Percentiles rank a stretch among this genome's conserved stretches.
phyloP scores from a whole-genome alignment of 2,888 invertebrate genomes.

The Drosophila eohydei region DNA sequence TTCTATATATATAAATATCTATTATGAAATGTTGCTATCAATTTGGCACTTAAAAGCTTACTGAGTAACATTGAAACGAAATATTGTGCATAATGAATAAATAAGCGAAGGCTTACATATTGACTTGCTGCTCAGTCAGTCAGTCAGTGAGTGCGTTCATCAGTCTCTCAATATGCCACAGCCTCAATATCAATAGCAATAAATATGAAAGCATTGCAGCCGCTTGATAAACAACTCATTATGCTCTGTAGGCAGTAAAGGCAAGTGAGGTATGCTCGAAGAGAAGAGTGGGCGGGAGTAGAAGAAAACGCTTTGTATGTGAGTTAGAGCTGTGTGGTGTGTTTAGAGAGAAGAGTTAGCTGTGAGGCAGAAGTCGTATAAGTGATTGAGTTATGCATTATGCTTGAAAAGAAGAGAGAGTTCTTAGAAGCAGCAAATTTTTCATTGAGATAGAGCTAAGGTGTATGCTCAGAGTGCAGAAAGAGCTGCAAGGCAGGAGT shows the following conservation, averaged over 20 bases:
- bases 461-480: too few relatives aligned
- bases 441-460: too few relatives aligned
- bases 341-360: not conserved
- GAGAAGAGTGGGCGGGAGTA: not conserved
- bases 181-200: conserved; percentile 40
- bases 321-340: not conserved
- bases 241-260: conserved; percentile 1
- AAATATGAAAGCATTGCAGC: conserved; percentile 50
- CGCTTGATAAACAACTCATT: conserved; percentile 71
- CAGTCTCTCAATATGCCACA: conserved; percentile 20
- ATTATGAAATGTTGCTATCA: conserved; percentile 12
- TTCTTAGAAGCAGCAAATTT: too few relatives aligned
- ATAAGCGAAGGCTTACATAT: conserved; percentile 24
- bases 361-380: not conserved
- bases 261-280: not conserved
- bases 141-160: not conserved
- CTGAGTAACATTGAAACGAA: conserved; percentile 10
- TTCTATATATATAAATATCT: not conserved
- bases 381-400: too few relatives aligned
- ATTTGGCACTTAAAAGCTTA: conserved; percentile 38
- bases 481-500: too few relatives aligned
- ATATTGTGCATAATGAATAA: conserved; percentile 30
- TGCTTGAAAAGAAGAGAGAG: too few relatives aligned
- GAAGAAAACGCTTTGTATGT: not conserved
- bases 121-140: conserved; percentile 26